These are phyloP conservation scores for Reticulitermes speratus DNA, from an alignment of 1,140 invertebrate species.

Conservation along the genomic window DNA sequence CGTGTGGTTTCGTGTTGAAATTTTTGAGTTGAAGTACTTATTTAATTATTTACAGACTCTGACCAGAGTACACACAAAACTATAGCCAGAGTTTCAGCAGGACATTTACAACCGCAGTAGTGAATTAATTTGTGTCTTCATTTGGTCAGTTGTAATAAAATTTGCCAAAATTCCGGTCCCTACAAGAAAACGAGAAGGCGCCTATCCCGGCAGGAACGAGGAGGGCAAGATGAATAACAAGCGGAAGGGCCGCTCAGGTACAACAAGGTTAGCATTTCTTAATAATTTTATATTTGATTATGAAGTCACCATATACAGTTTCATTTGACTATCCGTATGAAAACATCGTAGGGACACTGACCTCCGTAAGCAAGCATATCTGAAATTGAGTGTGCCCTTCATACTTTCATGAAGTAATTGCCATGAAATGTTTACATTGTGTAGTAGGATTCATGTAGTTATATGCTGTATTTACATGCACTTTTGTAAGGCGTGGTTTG, in stretches of 20 bases:
- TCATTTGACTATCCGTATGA: neutral
- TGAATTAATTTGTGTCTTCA: conserved; percentile 25
- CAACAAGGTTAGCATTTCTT: conserved; percentile 45
- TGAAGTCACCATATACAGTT: neutral
- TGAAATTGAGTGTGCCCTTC: neutral
- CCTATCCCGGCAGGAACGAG: conserved; percentile 53
- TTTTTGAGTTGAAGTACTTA: conserved; percentile 20
- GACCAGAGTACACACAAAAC: neutral
- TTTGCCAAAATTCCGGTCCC: conserved; percentile 60
- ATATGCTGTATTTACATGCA: neutral
- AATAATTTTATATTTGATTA: neutral
- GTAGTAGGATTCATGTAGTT: neutral
- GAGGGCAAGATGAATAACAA: conserved; percentile 53
- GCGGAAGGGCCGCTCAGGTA: conserved; percentile 52
- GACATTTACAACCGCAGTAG: conserved; percentile 21
- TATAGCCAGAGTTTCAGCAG: neutral
- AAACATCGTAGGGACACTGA: conserved; percentile 29
- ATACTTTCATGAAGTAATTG: neutral
- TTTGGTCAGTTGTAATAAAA: conserved; percentile 41
- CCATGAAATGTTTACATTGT: neutral
- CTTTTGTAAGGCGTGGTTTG: conserved; percentile 4
- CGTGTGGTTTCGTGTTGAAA: conserved; percentile 28
- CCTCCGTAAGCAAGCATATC: conserved; percentile 23
- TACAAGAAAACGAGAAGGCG: conserved; percentile 56
- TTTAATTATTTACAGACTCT: conserved; percentile 27